phyloP scores from a whole-genome alignment of 2,888 invertebrate genomes.

The Agonum fuliginosum region DNA sequence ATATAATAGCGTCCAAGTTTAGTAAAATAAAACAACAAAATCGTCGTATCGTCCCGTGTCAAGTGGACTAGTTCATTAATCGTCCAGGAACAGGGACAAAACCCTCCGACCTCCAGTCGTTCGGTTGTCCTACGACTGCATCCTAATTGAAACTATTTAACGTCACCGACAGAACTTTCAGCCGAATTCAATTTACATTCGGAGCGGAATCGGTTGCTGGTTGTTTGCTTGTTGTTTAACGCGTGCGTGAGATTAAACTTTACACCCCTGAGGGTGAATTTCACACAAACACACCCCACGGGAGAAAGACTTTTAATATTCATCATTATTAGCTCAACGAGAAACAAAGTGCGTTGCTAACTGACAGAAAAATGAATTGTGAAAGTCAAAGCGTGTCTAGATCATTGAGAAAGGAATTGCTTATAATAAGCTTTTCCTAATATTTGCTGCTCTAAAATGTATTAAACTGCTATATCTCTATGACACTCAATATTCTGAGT shows the following conservation, averaged over 20 bases:
- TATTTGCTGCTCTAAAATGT: too few relatives aligned
- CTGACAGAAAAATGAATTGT: too few relatives aligned
- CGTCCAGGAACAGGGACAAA: background rate
- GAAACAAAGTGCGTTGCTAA: too few relatives aligned
- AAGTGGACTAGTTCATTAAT: conserved; percentile 54
- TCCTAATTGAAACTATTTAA: conserved; percentile 68
- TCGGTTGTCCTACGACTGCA: background rate
- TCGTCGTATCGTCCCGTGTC: background rate
- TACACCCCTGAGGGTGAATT: conserved; percentile 22
- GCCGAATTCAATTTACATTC: conserved; percentile 61
- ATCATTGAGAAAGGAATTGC: too few relatives aligned
- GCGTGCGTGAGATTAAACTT: conserved; percentile 62
- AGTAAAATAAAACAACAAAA: background rate
- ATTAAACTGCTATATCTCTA: too few relatives aligned
- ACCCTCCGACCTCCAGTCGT: background rate
- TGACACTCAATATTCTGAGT: too few relatives aligned
- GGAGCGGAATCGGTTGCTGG: conserved; percentile 7
- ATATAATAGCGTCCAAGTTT: too few relatives aligned
- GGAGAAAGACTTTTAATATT: too few relatives aligned
- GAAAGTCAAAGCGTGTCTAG: too few relatives aligned
- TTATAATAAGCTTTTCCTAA: too few relatives aligned
- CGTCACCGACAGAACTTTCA: conserved; percentile 66
- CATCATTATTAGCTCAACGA: too few relatives aligned
- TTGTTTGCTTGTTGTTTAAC: conserved; percentile 52
- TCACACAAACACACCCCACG: background rate